Evolutionary conservation across 2,888 invertebrate species (phyloP), one percentile per base, ranked within the genome.

Genomic region (Alsophila aescularia): DNA sequence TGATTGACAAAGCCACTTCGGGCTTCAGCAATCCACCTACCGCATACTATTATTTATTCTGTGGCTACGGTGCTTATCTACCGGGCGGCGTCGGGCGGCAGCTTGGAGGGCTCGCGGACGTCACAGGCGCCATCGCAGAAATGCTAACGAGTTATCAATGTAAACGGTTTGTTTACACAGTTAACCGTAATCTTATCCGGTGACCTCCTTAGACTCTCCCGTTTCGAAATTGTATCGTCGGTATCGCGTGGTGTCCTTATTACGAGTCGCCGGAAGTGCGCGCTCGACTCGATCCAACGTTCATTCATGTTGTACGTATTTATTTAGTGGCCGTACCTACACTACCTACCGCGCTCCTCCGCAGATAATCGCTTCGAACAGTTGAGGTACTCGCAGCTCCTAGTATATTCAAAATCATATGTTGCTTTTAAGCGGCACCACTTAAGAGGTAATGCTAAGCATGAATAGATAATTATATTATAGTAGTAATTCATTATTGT

Each of bases 131-230:
- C 87, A 80, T 80, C 82, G 88, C 87, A 88, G 83, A 87, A 89
- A 85, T 81, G 77, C 84, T 83, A 85, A 81, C 82, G 74, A 87
- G 84, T 87, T 90, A 91, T 90, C 89, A 88, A 87, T 85, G 86
- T 88, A 87, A 87, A 87, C 89, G 86, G 87, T 87, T 87, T 90
- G 88, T 90, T 90, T 90, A 90, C 89, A 84, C 88, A 87, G 89
- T 87, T 82, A 87, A 81, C 84, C 82, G 88, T 90, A 90, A 90
- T 91, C 90, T 90, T 91, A 91, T 91, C 91, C 90, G 84, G 83
- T 87, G 90, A 86, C 90, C 91, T 89, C 87, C 87, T 91, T 90
- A 87, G 81, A 85, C 82, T 83, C 83, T 90, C 89, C 90, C 87
- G 90, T 90, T 89, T 89, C 86, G 87, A 90, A 90, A 89, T 88